phyloP scores from a whole-genome alignment of 2,888 invertebrate genomes.

The Amiota communis region DNA sequence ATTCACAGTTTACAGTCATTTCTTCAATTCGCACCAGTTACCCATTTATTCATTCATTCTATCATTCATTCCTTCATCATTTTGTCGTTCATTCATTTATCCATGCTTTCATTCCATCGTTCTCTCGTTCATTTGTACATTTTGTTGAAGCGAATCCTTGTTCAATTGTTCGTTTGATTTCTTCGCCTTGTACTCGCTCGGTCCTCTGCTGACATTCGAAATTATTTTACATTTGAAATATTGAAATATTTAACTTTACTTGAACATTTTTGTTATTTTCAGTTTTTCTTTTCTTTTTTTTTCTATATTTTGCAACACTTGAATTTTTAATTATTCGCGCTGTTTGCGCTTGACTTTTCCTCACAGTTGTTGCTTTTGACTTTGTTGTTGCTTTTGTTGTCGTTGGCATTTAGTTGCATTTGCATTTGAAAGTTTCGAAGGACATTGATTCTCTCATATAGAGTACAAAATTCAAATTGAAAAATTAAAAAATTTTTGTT shows the following conservation, averaged over 20 bases:
- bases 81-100: constrained; percentile 5
- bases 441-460: neutral
- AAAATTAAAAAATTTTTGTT: no score
- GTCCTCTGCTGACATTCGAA: constrained; percentile 47
- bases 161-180: constrained; percentile 48
- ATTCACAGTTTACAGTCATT: constrained; percentile 26
- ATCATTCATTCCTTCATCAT: neutral
- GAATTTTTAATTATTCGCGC: constrained; percentile 61
- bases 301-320: constrained; percentile 44
- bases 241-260: constrained; percentile 60
- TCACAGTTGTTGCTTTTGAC: neutral
- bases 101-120: constrained; percentile 39
- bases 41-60: constrained; percentile 31
- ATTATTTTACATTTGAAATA: constrained; percentile 51
- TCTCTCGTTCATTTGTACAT: constrained; percentile 34
- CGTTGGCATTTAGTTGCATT: constrained; percentile 4
- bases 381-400: neutral
- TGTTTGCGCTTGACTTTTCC: constrained; percentile 29
- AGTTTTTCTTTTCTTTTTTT: neutral
- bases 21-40: constrained; percentile 31
- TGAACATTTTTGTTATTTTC: constrained; percentile 33
- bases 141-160: constrained; percentile 31
- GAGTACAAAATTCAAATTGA: no score
- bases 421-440: constrained; percentile 17
- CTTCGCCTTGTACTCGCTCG: constrained; percentile 17